Evolutionary conservation across 2,888 invertebrate genomes (phyloP).

Genomic region (Agonopterix subpropinquella): DNA sequence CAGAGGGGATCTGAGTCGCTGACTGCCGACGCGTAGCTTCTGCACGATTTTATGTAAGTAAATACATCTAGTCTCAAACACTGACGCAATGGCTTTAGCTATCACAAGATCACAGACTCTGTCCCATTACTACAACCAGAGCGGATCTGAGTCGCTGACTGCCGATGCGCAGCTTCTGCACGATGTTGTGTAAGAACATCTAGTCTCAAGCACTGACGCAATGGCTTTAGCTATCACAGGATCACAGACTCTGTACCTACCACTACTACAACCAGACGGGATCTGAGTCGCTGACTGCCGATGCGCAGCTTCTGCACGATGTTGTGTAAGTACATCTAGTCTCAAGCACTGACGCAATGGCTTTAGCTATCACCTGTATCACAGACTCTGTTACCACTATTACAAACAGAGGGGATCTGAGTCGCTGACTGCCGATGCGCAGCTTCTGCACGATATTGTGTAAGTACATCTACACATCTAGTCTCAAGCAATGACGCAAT

Average conservation of each 20-base stretch:
- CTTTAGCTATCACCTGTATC: no score
- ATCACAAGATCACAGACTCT: no score
- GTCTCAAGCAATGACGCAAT: neutral
- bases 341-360: no score
- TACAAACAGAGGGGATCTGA: constrained; percentile 75
- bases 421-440: constrained; percentile 81
- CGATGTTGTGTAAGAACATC: constrained; percentile 80
- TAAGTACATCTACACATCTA: neutral
- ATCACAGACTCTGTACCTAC: constrained; percentile 21
- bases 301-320: constrained; percentile 71
- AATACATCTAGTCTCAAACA: neutral
- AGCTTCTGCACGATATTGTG: constrained; percentile 49
- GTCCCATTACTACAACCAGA: no score
- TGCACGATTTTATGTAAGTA: neutral
- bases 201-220: neutral
- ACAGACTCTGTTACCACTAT: constrained; percentile 57
- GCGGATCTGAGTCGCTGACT: no score
- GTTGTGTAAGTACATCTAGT: neutral
- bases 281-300: constrained; percentile 79
- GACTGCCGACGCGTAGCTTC: constrained; percentile 80
- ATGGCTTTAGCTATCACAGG: no score
- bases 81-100: no score
- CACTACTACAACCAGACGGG: constrained; percentile 78
- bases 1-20: constrained; percentile 76
- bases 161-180: no score